Evolutionary conservation across 2,888 invertebrate genomes (phyloP).

Genomic region (Harmothoe impar): DNA sequence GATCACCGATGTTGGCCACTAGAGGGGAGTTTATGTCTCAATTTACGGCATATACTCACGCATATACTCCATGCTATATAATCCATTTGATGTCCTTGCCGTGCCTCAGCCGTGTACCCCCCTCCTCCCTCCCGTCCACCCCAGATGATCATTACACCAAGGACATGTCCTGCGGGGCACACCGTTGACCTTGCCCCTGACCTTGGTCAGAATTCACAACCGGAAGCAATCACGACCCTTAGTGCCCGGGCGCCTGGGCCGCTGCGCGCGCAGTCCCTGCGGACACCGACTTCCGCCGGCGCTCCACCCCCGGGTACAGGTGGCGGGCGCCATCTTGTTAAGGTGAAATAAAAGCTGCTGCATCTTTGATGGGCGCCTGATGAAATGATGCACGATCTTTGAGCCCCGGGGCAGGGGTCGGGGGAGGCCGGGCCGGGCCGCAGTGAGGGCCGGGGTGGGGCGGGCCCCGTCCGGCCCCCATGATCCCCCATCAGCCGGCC

Average conservation of each 20-base stretch:
- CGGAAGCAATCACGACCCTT: constrained; percentile 57
- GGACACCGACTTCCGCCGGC: neutral
- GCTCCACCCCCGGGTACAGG: neutral
- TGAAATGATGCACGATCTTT: constrained; percentile 48
- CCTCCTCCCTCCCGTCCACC: constrained; percentile 31
- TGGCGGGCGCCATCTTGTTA: neutral
- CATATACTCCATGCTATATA: too few relatives aligned
- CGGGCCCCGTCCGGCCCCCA: neutral
- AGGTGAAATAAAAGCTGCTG: constrained; percentile 38
- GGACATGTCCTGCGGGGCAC: constrained; percentile 6
- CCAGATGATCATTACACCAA: neutral
- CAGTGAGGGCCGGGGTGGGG: constrained; percentile 25
- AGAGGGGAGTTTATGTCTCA: too few relatives aligned
- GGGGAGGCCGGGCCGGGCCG: constrained; percentile 13
- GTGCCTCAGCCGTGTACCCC: neutral
- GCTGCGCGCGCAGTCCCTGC: constrained; percentile 34
- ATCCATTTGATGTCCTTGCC: too few relatives aligned
- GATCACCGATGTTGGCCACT: too few relatives aligned
- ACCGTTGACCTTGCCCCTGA: neutral
- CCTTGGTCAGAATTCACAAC: constrained; percentile 58
- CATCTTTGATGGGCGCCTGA: constrained; percentile 39
- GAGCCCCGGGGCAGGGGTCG: constrained; percentile 36
- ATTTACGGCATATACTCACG: too few relatives aligned
- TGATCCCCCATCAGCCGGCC: neutral
- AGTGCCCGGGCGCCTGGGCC: constrained; percentile 17